Evolutionary conservation across 2,888 invertebrate species (phyloP), one percentile per base, ranked within the genome.

Genomic region (Tromatobia lineatoria): DNA sequence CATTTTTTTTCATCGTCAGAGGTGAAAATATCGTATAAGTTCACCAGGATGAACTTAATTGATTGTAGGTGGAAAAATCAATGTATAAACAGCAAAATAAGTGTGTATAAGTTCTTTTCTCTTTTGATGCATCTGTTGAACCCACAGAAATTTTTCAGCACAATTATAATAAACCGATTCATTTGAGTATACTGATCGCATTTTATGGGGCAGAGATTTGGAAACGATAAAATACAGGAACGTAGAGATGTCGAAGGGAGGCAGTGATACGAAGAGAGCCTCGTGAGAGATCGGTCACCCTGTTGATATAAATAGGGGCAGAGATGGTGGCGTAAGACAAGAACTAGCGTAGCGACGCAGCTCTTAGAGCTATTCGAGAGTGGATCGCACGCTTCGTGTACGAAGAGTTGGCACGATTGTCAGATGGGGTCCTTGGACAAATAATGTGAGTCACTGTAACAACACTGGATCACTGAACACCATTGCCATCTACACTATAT

Each of bases 391-490:
- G 69, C 45, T 80, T 70, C 78, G 78, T 77, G 80, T 66, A 71
- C 64, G 77, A 77, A 23, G 69, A 81, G 74, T 81, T 81, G 81
- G 71, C 78, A 78, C 74, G 84, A 84, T 84, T 78, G 78, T 79
- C 74, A 64, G 82, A 80, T 61, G 87, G 90, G 90, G 90, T 83
- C 86, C 89, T 90, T 92, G 90, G 91, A 89, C 90, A 93, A 93
- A 93, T 91, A 93, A 76, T 59, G 91, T 92, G 93, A 93, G 91
- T 93, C 93, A 93, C 90, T 91, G 88, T 87, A 90, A 91, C 91
- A 93, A 93, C 91, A 92, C 38, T 25, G 81, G 79, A 45, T 80
- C 61, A 80, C 50, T 52, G 85, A 45, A 70, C 34, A 34, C 50
- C 82, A 80, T 82, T 85, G 82, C 85, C 77, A 80, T 88, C 82